A percentile compares a stretch with the other conserved stretches of the same genome.
These are phyloP conservation scores for Clarias batrachus DNA, from an alignment of 2,113 vertebrate genomes.

Conservation along the genomic window DNA sequence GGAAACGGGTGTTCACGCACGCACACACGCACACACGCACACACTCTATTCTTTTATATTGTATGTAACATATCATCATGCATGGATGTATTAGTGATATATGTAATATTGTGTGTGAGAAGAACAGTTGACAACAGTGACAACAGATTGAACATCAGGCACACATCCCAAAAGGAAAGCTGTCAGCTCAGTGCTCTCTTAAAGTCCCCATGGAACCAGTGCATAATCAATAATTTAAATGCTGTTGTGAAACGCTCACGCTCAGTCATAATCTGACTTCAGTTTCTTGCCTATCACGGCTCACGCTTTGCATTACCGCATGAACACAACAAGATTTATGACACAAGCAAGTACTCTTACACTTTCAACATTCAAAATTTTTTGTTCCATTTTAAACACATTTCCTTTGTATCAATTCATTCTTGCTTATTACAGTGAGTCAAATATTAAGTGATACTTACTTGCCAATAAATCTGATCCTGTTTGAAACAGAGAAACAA, in stretches of 20 bases:
- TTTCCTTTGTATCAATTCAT: neutral
- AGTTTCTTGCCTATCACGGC: slow-evolving; percentile 24
- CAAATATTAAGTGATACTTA: neutral
- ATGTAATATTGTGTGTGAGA: neutral
- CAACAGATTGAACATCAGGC: neutral
- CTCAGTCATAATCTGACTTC: slow-evolving; percentile 35
- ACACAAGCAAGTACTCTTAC: neutral
- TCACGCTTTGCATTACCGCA: neutral
- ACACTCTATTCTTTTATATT: neutral
- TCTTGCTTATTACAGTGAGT: neutral
- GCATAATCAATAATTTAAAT: slow-evolving; percentile 38
- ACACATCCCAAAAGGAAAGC: slow-evolving; percentile 8
- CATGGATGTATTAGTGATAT: neutral
- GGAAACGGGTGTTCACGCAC: slow-evolving; percentile 18
- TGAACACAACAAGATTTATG: slow-evolving; percentile 4
- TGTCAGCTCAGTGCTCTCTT: slow-evolving; percentile 24
- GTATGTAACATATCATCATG: neutral
- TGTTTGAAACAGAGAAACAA: neutral
- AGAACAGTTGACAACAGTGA: neutral
- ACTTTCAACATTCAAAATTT: neutral
- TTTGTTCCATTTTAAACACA: neutral
- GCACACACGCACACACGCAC: slow-evolving; percentile 13
- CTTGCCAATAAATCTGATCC: neutral
- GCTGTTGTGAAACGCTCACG: slow-evolving; percentile 38
- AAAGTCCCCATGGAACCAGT: slow-evolving; percentile 26